Base-by-base conservation (phyloP, 2,113 vertebrate genomes). In the Hystrix cristata region DNA sequence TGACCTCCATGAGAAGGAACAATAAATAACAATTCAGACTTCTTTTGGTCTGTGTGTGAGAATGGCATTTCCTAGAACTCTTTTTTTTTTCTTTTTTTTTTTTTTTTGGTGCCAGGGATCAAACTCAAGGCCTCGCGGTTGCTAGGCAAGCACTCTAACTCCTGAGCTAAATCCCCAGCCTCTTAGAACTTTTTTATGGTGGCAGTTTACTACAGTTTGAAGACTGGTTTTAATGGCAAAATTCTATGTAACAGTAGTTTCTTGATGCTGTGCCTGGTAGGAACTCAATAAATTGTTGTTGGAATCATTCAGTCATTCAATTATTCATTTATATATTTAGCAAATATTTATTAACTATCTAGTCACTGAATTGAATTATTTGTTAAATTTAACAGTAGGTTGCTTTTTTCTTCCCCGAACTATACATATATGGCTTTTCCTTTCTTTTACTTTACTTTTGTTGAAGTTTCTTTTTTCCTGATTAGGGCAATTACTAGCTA, bases 291-390 rank as follows among this genome's bases (percentile, higher is more conserved):
- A 65, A 55, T 72, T 7, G 84, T 96, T 90, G 16, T 79, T 89
- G 60, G 51, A 90, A 79, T 91, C 55, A 87, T 86, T 94, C 23
- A 87, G 59, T 82, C 65, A 90, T 91, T 90, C 55, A 94, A 14
- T 69, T 95, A 86, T 82, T 92, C 8, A 86, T 91, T 91, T 91
- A 53, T 69, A 29, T 60, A 2, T 81, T 96, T n/a, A 80, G 43
- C 55, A 80, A 76, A 59, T 87, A 87, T 80, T 89, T 94, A 95
- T 31, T 92, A 90, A 95, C 60, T 87, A 38, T 51, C 59, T 94
- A 88, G 83, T 34, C 12, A 92, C n/a, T 81, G n/a, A 91, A 93
- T 82, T 91, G n/a, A 91, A 87, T 91, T 90, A 23, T 60, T 96
- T 92, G 38, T 78, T 89, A 90, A 95, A 87, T 91, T 84, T 27